Percentiles rank a stretch among this genome's conserved stretches.
Evolutionary conservation across 2,113 vertebrate species (phyloP).

Genomic region (Rhinolophus sinicus): DNA sequence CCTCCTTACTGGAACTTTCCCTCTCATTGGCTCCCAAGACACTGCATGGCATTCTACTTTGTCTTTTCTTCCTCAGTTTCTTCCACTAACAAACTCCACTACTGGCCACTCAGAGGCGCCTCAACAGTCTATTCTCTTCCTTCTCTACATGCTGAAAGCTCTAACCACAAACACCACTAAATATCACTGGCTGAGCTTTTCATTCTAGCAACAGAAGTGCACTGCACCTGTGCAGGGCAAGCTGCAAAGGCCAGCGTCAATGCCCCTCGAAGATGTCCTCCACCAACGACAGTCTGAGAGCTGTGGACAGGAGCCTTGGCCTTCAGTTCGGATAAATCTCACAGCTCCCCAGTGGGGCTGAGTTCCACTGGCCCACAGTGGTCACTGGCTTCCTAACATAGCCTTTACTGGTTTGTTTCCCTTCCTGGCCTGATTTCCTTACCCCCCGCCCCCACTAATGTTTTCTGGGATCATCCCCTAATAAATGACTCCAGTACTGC

Average conservation of each 20-base stretch:
- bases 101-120: too few species aligned
- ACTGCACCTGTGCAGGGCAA: too few species aligned
- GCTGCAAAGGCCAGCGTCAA: not conserved
- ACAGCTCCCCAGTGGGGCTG: not conserved
- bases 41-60: not conserved
- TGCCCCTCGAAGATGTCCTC: fast-evolving
- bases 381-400: not conserved
- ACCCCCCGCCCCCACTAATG: too few species aligned
- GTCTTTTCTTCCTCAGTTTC: not conserved
- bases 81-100: not conserved
- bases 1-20: not conserved
- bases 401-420: not conserved
- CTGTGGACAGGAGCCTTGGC: not conserved
- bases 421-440: not conserved
- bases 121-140: not conserved
- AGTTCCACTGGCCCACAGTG: not conserved
- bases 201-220: not conserved
- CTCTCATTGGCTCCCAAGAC: not conserved
- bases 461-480: not conserved
- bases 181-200: not conserved
- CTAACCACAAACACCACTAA: not conserved
- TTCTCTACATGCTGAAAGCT: not conserved
- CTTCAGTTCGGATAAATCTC: not conserved
- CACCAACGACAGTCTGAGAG: not conserved
- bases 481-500: not conserved